Evolutionary conservation across 2,797 vertebrate genomes (phyloP).

Genomic region (Brachyalestes nurse): DNA sequence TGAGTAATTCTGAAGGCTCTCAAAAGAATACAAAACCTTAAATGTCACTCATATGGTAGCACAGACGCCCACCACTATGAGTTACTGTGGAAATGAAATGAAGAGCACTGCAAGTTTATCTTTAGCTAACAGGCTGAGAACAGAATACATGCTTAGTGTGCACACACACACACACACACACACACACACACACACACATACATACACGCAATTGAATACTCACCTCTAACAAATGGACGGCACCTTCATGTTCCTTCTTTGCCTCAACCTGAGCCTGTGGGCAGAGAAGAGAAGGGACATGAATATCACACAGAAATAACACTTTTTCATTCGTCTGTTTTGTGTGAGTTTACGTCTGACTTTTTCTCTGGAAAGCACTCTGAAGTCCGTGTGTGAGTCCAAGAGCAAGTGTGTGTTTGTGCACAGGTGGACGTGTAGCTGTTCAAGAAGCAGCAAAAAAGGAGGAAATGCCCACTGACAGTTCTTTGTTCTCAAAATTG

Average conservation of each 20-base stretch:
- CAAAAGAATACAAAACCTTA: not conserved
- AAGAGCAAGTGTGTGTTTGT: no score
- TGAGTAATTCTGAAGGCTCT: no score
- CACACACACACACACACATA: slow-evolving; percentile 22
- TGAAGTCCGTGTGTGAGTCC: no score
- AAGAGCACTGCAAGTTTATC: not conserved
- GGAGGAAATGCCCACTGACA: no score
- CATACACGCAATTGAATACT: slow-evolving; percentile 15
- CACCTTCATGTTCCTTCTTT: slow-evolving; percentile 97
- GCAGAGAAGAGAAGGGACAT: slow-evolving; percentile 55
- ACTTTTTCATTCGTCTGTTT: no score
- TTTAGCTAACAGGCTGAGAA: slow-evolving; percentile 31
- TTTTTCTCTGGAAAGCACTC: no score
- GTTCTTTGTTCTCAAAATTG: no score
- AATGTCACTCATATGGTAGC: slow-evolving; percentile 27
- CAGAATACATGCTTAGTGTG: slow-evolving; percentile 62
- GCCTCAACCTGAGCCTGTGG: slow-evolving; percentile 98
- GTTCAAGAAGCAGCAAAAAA: no score
- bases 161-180: slow-evolving; percentile 21
- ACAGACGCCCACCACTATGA: not conserved
- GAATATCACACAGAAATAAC: not conserved
- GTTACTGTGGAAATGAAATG: slow-evolving; percentile 31
- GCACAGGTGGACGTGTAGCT: no score
- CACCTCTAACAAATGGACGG: slow-evolving; percentile 93
- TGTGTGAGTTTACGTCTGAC: no score